Evolutionary conservation across 2,888 invertebrate genomes (phyloP).

Genomic region (Ophonus ardosiacus): DNA sequence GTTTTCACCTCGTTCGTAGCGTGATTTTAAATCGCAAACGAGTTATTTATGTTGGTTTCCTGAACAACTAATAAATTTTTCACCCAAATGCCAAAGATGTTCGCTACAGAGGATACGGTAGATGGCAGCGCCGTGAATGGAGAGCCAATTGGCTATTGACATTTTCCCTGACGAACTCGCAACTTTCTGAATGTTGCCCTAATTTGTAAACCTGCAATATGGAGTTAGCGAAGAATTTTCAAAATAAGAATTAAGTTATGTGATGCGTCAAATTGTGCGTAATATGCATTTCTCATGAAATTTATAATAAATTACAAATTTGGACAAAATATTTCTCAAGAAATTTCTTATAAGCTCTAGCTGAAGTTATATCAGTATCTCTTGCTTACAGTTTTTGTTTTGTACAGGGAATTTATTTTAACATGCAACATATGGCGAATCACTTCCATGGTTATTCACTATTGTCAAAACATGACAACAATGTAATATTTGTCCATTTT

Average conservation of each 20-base stretch:
- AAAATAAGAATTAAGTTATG: constrained; percentile 65
- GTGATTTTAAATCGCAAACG: constrained; percentile 53
- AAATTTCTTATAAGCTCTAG: too few relatives aligned
- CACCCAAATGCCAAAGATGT: constrained; percentile 58
- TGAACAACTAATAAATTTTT: constrained; percentile 59
- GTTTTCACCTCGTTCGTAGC: background rate
- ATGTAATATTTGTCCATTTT: too few relatives aligned
- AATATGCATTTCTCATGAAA: constrained; percentile 65
- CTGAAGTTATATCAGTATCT: too few relatives aligned
- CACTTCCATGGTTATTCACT: too few relatives aligned
- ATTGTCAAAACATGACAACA: too few relatives aligned
- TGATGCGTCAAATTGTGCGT: constrained; percentile 57
- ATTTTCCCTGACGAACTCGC: constrained; percentile 69
- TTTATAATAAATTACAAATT: constrained; percentile 68
- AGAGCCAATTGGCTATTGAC: constrained; percentile 72
- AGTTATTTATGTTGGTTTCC: constrained; percentile 53
- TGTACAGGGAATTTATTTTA: too few relatives aligned
- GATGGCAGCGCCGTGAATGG: constrained; percentile 65
- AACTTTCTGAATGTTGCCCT: constrained; percentile 73
- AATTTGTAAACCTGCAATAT: constrained; percentile 72
- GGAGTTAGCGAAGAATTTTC: constrained; percentile 69
- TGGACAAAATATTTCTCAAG: too few relatives aligned
- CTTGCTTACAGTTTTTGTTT: too few relatives aligned
- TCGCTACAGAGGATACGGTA: background rate
- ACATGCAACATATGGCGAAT: too few relatives aligned